phyloP scores from a whole-genome alignment of 2,797 vertebrate genomes.

The Okamejei kenojei region DNA sequence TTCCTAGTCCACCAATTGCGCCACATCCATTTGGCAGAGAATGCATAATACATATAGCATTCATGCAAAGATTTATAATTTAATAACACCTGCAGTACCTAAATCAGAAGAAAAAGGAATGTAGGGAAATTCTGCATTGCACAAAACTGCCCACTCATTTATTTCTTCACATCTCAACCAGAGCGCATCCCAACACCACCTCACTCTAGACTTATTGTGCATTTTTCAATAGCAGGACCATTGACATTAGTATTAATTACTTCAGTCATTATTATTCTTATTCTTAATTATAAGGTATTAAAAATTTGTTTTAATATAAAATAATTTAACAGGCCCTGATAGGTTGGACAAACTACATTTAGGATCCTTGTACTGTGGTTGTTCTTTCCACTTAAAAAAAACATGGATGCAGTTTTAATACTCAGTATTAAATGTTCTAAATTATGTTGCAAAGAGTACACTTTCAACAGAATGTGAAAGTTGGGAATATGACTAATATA shows the following conservation, averaged over 20 bases:
- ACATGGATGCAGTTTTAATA: conserved; percentile 10
- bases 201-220: neutral
- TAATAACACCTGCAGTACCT: neutral
- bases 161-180: neutral
- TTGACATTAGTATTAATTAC: neutral
- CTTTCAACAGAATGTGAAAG: neutral
- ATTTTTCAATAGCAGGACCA: neutral
- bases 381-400: neutral
- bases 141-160: neutral
- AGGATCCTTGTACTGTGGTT: neutral
- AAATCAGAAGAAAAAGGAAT: neutral
- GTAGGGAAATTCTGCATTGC: neutral
- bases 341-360: neutral
- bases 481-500: no score
- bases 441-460: neutral
- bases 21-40: no score
- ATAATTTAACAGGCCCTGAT: neutral
- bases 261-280: neutral
- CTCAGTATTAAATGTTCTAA: neutral
- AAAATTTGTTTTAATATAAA: neutral
- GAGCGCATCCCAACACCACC: neutral
- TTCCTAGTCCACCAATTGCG: no score
- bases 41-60: no score
- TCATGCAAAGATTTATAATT: neutral
- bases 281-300: conserved; percentile 9